Evolutionary conservation across 2,797 vertebrate genomes (phyloP).

Genomic region (Xenentodon cancila): DNA sequence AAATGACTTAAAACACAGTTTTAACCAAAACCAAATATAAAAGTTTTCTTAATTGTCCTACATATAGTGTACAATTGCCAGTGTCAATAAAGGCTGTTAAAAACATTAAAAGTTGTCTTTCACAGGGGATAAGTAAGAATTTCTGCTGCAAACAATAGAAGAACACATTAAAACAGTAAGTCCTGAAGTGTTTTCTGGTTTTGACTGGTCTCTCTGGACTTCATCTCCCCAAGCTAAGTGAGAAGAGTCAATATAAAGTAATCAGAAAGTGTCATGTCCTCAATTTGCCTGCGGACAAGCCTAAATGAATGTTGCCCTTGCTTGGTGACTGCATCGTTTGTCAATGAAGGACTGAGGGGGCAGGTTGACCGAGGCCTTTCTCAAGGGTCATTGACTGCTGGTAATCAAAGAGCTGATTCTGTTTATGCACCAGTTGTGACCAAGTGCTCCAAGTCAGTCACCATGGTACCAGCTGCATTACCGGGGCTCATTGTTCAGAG

Average conservation of each 20-base stretch:
- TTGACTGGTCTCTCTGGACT: constrained; percentile 33
- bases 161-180: background rate
- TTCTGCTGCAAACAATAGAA: constrained; percentile 34
- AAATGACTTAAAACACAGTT: too few species aligned
- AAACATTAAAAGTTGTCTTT: constrained; percentile 13
- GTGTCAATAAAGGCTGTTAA: constrained; percentile 7
- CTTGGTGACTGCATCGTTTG: constrained; percentile 59
- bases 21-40: too few species aligned
- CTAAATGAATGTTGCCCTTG: constrained; percentile 72
- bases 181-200: constrained; percentile 44
- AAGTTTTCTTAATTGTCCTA: too few species aligned
- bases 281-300: constrained; percentile 74
- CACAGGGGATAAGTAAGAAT: constrained; percentile 1
- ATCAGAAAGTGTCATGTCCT: constrained; percentile 79
- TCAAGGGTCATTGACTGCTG: constrained; percentile 61
- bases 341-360: constrained; percentile 54
- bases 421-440: constrained; percentile 44
- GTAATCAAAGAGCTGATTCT: constrained; percentile 54
- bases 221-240: constrained; percentile 45
- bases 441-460: constrained; percentile 28
- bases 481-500: background rate
- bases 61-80: background rate
- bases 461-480: background rate
- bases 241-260: constrained; percentile 79
- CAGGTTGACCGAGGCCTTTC: constrained; percentile 26